phyloP scores from a whole-genome alignment of 2,797 vertebrate species.

The Rhyacichthys aspro region DNA sequence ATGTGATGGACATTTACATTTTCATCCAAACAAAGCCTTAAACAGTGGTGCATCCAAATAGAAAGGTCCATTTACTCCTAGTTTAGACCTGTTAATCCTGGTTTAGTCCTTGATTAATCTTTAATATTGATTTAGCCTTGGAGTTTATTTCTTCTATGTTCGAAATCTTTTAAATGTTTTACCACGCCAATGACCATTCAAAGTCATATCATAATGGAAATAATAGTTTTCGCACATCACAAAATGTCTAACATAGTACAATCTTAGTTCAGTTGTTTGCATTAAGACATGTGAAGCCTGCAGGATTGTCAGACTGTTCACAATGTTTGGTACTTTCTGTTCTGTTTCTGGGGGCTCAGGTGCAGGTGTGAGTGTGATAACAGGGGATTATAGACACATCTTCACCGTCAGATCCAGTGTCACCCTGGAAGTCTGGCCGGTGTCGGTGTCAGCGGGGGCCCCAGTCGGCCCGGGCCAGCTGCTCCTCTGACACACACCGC shows the following conservation, averaged over 20 bases:
- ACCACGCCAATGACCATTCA: too few species aligned
- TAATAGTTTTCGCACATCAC: too few species aligned
- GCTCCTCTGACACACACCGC: conserved; percentile 32
- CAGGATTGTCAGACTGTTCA: neutral
- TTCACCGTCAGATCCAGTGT: conserved; percentile 35
- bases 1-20: too few species aligned
- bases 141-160: too few species aligned
- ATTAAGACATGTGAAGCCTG: neutral
- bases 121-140: too few species aligned
- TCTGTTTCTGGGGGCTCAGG: conserved; percentile 49
- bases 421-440: conserved; percentile 28
- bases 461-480: conserved; percentile 35
- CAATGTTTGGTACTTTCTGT: conserved; percentile 10
- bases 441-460: conserved; percentile 46
- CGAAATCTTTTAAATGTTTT: too few species aligned
- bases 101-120: too few species aligned
- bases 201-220: too few species aligned
- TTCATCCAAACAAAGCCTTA: too few species aligned
- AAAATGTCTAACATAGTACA: neutral
- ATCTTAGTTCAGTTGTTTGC: neutral
- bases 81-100: too few species aligned
- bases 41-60: too few species aligned
- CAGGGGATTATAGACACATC: conserved; percentile 62
- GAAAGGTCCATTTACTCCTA: too few species aligned
- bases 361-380: conserved; percentile 56